Conservation (phyloP, 1,140 invertebrate species). For the Temnothorax curvispinosus region DNA sequence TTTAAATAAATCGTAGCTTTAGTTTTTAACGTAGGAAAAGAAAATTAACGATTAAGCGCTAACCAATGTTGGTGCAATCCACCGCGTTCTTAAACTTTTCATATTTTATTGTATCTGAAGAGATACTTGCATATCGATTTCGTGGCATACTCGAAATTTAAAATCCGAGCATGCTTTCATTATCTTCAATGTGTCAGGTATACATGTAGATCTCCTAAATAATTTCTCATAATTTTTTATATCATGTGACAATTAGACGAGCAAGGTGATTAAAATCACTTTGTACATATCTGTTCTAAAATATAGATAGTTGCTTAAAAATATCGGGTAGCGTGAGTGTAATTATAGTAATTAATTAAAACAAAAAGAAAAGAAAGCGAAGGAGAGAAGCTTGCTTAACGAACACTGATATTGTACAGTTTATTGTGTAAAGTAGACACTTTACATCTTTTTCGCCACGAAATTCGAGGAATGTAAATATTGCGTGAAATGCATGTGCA, state of each 20-base stretch:
- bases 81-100: neutral
- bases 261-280: slow-evolving; percentile 75
- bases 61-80: slow-evolving; percentile 42
- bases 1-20: neutral
- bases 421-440: slow-evolving; percentile 48
- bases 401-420: slow-evolving; percentile 60
- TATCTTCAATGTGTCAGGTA: slow-evolving; percentile 5
- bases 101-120: slow-evolving; percentile 29
- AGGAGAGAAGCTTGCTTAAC: slow-evolving; percentile 13
- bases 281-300: slow-evolving; percentile 76
- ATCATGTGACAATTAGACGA: slow-evolving; percentile 65
- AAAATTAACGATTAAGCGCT: neutral
- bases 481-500: slow-evolving; percentile 40
- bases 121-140: slow-evolving; percentile 51
- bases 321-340: slow-evolving; percentile 46
- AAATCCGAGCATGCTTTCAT: neutral
- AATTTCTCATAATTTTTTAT: slow-evolving; percentile 72
- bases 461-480: slow-evolving; percentile 55
- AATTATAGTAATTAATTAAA: slow-evolving; percentile 47
- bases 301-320: slow-evolving; percentile 57
- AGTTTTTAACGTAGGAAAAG: slow-evolving; percentile 16
- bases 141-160: slow-evolving; percentile 4
- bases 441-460: slow-evolving; percentile 44
- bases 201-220: neutral
- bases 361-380: neutral